Evolutionary conservation across 2,888 invertebrate species (phyloP), one percentile per base, ranked within the genome.

Genomic region (Patella caerulea): DNA sequence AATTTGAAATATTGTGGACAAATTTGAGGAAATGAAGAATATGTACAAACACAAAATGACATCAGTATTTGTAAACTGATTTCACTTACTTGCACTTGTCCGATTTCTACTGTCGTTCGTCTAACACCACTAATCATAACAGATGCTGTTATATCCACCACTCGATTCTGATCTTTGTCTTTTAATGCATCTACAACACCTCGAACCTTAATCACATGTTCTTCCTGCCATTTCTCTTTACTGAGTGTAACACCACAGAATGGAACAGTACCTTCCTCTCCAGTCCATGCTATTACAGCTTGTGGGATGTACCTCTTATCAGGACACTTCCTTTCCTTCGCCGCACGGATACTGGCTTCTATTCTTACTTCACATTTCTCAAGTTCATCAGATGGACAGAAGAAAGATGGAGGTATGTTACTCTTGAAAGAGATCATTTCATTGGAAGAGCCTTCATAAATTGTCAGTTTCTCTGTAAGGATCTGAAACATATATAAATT

Each of bases 141-240:
- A 45, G 75, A 15, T 9, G 76, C 80, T 73, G 71, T 73, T 34
- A 84, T 55, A 54, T 80, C 76, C 15, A 86, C 73, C 11, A 78
- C 78, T 34, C 83, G 74, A 56, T 75, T 79, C 75, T 86, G 83
- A 59, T 84, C 81, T 24, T 79, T 82, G 72, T 86, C 86, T 55
- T 81, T 80, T 11, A 85, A 75, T 15, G 74, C 74, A 74, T 87
- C 86, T 52, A 83, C 73, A 15, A 82, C 81, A 29, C 82, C 85
- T 70, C 82, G 80, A 34, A 87, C 79, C 2, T 59, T 34, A 15
- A 85, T 65, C 7, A 15, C 54, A n/a, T 80, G 72, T 3, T 12
- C 59, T 24, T 71, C 24, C 12, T 76, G 17, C 82, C 82, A 82
- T 14, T 24, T 59, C 17, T 17, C 65, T 11, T 74, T 65, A 17